Conservation (phyloP, 2,113 vertebrate species). For the Phalacrocorax pelagicus region DNA sequence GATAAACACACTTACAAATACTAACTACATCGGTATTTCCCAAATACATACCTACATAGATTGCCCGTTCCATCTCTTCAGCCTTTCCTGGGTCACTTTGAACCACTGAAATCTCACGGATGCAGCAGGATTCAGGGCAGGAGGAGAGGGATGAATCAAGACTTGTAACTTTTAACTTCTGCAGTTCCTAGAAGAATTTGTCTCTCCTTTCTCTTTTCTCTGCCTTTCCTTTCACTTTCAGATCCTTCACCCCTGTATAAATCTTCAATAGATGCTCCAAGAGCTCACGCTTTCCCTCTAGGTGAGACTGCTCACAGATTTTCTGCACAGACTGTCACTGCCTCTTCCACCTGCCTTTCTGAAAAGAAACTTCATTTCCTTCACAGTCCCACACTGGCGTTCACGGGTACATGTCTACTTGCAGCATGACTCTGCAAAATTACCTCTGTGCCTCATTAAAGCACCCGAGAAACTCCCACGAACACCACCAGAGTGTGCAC, state of each 20-base stretch:
- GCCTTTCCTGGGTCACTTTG: background rate
- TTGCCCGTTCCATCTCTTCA: background rate
- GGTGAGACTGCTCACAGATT: background rate
- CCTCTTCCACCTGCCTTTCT: background rate
- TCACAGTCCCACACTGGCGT: background rate
- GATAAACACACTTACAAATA: background rate
- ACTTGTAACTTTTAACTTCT: background rate
- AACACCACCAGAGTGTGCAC: rapidly evolving
- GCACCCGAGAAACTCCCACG: background rate
- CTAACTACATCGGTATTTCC: background rate
- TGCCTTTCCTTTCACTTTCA: background rate
- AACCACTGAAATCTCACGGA: background rate
- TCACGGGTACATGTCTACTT: background rate
- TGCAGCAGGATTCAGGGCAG: background rate
- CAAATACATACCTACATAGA: background rate
- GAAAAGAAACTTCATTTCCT: background rate
- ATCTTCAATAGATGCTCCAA: background rate
- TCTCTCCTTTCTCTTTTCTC: background rate
- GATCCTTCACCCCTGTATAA: background rate
- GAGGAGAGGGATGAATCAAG: background rate
- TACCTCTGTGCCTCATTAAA: background rate
- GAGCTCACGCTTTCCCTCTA: background rate
- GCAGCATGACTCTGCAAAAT: slow-evolving; percentile 27
- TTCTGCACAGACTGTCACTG: background rate
- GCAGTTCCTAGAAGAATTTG: background rate